Evolutionary conservation across 23 tunicate species (phyloP).

Genomic region (Styela plicata): DNA sequence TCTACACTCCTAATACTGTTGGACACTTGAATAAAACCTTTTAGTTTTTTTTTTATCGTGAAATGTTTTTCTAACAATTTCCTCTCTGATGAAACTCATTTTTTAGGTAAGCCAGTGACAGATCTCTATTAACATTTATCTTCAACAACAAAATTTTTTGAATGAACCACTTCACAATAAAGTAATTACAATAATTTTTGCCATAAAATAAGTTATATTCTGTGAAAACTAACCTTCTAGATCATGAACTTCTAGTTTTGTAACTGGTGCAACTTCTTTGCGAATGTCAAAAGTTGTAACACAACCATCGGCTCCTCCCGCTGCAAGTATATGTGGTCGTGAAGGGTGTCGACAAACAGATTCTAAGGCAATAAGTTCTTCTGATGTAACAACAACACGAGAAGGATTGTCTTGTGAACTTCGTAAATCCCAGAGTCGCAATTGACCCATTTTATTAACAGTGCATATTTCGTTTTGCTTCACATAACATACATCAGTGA

Average conservation of each 20-base stretch:
- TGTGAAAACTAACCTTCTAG: slow-evolving; percentile 48
- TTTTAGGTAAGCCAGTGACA: no score
- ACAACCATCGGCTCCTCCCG: slow-evolving; percentile 86
- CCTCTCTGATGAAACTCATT: no score
- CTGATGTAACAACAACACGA: slow-evolving; percentile 59
- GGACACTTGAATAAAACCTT: no score
- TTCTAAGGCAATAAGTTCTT: slow-evolving; percentile 36
- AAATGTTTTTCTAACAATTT: no score
- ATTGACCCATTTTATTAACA: slow-evolving; percentile 48
- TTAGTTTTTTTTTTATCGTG: no score
- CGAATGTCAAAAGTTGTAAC: slow-evolving; percentile 77
- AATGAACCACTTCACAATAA: no score
- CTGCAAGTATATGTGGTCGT: slow-evolving; percentile 67
- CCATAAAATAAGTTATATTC: no score
- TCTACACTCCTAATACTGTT: no score
- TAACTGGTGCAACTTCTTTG: slow-evolving; percentile 63
- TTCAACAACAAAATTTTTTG: no score
- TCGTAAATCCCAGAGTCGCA: slow-evolving; percentile 66
- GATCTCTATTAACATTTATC: no score
- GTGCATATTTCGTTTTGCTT: slow-evolving; percentile 32
- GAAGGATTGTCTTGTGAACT: slow-evolving; percentile 44
- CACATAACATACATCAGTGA: slow-evolving; percentile 44
- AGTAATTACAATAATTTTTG: no score
- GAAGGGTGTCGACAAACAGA: slow-evolving; percentile 73
- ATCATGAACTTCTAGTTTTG: slow-evolving; percentile 69